Evolutionary conservation across 2,888 invertebrate genomes (phyloP), one percentile per base, ranked within the genome.

Genomic region (Amblyteles armatorius): DNA sequence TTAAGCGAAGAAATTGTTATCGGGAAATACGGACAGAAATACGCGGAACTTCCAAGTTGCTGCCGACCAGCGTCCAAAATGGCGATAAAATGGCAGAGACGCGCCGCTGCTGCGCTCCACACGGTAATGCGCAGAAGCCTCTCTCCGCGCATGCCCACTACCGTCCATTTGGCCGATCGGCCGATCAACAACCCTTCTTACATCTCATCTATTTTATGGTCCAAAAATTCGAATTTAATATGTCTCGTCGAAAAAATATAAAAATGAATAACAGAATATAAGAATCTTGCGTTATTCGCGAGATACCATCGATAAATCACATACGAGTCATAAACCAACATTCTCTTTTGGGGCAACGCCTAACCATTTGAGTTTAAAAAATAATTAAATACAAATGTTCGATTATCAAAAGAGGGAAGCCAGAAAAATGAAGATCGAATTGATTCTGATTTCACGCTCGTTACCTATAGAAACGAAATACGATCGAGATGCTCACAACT

Each of bases 401-500:
- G 3, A 57, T 63, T 16, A 26, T 29, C 36, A 52, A 29, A 48
- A 48, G 26, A 48, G 4, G 11, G 48, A 69, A 22, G 3, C 26
- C 11, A 57, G 72, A 77, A 65, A 86, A 83, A 81, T 63, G 69
- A 63, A 67, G 22, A 78, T 50, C 81, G 68, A 50, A 36, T 22
- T 36, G 81, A 16, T 13, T 44, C 82, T 48, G 5, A 71, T 52
- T 63, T 85, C 82, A 71, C 71, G 50, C 60, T 67, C 73, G 36
- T 65, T 71, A 57, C 36, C 29, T 16, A 36, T 55, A 50, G 44
- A 72, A 82, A 72, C 78, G 65, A 72, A 57, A 60, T 26, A 60
- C 57, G 4, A 69, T 11, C 57, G 40, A 65, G 79, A 82, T 82
- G 82, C 33, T 81, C 81, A 74, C 11, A 82, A 67, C 71, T 85